phyloP scores from a whole-genome alignment of 2,888 invertebrate genomes.

The Acleris laterana region DNA sequence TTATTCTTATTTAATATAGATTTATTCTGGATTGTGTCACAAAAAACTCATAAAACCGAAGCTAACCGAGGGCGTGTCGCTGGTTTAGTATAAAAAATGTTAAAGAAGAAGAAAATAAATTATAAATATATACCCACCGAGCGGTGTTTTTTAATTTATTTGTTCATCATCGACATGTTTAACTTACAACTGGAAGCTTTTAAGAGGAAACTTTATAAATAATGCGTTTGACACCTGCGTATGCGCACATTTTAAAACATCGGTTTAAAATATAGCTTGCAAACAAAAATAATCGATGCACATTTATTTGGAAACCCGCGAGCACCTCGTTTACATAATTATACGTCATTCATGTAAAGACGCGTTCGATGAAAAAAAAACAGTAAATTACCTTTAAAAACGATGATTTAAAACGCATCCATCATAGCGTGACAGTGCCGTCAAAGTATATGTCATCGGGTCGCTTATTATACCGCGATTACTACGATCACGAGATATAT shows the following conservation, averaged over 20 bases:
- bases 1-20: too few relatives aligned
- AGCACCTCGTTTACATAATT: slow-evolving; percentile 40
- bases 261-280: slow-evolving; percentile 45
- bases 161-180: too few relatives aligned
- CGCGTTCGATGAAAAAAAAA: slow-evolving; percentile 18
- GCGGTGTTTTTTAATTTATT: too few relatives aligned
- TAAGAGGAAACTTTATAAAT: slow-evolving; percentile 5
- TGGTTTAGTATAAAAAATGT: too few relatives aligned
- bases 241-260: slow-evolving; percentile 13
- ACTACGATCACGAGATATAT: slow-evolving; percentile 6
- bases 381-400: slow-evolving; percentile 32
- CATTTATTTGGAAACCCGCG: slow-evolving; percentile 42
- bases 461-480: slow-evolving; percentile 14
- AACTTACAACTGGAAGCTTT: too few relatives aligned
- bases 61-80: too few relatives aligned
- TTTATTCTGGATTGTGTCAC: too few relatives aligned
- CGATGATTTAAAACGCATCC: slow-evolving; percentile 44
- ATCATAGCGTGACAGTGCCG: slow-evolving; percentile 38
- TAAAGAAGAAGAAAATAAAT: too few relatives aligned
- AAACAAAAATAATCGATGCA: slow-evolving; percentile 41
- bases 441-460: slow-evolving; percentile 13
- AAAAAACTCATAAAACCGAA: too few relatives aligned
- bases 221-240: slow-evolving; percentile 17
- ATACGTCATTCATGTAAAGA: slow-evolving; percentile 38
- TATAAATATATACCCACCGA: too few relatives aligned